Evolutionary conservation across 2,113 vertebrate genomes (phyloP), one percentile per base, ranked within the genome.

Genomic region (Oryzias javanicus): DNA sequence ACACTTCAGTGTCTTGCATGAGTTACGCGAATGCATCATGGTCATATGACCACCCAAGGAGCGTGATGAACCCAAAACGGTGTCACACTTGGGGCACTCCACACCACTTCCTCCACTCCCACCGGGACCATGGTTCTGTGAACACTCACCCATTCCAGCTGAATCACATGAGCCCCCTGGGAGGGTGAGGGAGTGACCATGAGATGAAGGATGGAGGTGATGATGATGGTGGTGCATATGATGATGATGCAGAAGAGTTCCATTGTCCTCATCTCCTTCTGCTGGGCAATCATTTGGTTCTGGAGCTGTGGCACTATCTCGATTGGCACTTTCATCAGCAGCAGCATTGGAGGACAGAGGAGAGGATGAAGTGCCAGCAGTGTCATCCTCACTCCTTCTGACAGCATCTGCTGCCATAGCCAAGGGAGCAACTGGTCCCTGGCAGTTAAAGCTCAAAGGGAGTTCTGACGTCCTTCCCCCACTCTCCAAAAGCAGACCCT

Each of bases 11-110:
- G 97, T 99, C 93, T 99, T 99, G 82, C 97, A 99, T 1, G 97
- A 99, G 91, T 98, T 99, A 49, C 97, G 94, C 54, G 97, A 99
- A 91, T 99, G 97, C 97, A 98, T 99, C 97, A 99, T 99, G 84
- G 97, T 99, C 97, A 99, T 98, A 91, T 99, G 97, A 84, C 97
- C 97, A 14, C 97, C 97, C 83, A 99, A 91, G 1, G 95, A 99
- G 58, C 95, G 95, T 0, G 97, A 98, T 56, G 97, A 99, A 83
- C 97, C 97, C 87, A 99, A 86, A 79, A 99, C 89, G 1, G 96
- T 99, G 90, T 99, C 97, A 12, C 97, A 98, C 80, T 98, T 98
- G 51, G 97, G 97, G 91, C 97, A 99, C 88, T 99, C 97, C 67
- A 99, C 95, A 1, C 96, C 95, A 10, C 95, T 98, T 80, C 94